These are phyloP conservation scores for Cephalopachus bancanus DNA, from an alignment of 2,797 vertebrate species.

Conservation along the genomic window DNA sequence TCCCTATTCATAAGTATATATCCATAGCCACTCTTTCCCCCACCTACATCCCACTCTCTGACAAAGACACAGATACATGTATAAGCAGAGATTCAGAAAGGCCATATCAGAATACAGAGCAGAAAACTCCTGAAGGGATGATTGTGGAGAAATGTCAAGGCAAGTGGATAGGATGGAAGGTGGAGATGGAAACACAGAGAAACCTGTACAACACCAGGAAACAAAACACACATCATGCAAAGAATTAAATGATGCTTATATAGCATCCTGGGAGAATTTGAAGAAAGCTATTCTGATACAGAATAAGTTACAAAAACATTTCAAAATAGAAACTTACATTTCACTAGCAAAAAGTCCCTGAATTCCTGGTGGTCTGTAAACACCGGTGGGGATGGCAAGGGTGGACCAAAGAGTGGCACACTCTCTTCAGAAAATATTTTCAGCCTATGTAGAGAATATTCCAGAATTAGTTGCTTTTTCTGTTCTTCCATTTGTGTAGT, in stretches of 20 bases:
- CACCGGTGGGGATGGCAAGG: constrained; percentile 96
- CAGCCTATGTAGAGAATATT: constrained; percentile 91
- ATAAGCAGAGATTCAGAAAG: not conserved
- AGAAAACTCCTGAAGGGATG: not conserved
- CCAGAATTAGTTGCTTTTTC: constrained; percentile 56
- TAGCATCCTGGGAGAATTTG: not conserved
- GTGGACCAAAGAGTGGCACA: constrained; percentile 98
- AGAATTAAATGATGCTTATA: not conserved
- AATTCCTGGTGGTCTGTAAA: constrained; percentile 99
- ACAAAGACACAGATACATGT: not conserved
- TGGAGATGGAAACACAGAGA: not conserved
- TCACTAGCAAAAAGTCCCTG: constrained; percentile 99
- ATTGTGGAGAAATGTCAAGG: not conserved
- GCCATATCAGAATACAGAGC: not conserved
- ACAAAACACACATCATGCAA: fast-evolving
- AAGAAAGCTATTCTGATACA: not conserved
- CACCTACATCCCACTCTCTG: not conserved
- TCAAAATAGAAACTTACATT: constrained; percentile 92
- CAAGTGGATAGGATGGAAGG: not conserved
- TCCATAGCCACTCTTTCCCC: not conserved
- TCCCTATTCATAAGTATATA: not conserved
- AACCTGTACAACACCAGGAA: not conserved
- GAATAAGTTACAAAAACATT: not conserved
- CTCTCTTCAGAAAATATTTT: constrained; percentile 99
- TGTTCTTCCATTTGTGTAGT: not conserved